Base-by-base conservation (phyloP, 2,888 invertebrate genomes). In the Mayetiola destructor region DNA sequence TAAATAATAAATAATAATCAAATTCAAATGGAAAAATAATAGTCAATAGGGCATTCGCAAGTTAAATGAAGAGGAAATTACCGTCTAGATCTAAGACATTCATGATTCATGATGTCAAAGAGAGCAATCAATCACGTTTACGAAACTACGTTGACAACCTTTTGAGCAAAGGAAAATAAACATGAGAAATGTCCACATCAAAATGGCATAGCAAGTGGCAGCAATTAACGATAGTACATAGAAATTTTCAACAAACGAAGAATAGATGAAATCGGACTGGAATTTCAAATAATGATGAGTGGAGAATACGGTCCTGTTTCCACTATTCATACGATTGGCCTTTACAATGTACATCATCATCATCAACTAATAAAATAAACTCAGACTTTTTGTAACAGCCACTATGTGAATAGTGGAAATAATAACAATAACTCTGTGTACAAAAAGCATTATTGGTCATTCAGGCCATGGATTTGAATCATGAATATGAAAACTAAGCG, bases 141-240 rank as follows among this genome's bases (percentile, higher is more conserved):
- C n/a, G n/a, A n/a, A n/a, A n/a, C n/a, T n/a, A n/a, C n/a, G n/a
- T n/a, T n/a, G n/a, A n/a, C n/a, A n/a, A n/a, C n/a, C n/a, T n/a
- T n/a, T n/a, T n/a, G n/a, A n/a, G n/a, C n/a, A n/a, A n/a, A n/a
- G n/a, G n/a, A n/a, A n/a, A n/a, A n/a, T n/a, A n/a, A n/a, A n/a
- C n/a, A n/a, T n/a, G n/a, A n/a, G n/a, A n/a, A n/a, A n/a, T n/a
- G n/a, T n/a, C n/a, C n/a, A n/a, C n/a, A n/a, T n/a, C n/a, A n/a
- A n/a, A 53, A 53, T 30, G 20, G 35, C 53, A 57, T 57, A 57
- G 57, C 57, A 57, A 57, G 57, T 53, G 27, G 57, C 57, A 57
- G 57, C 57, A 57, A 57, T 52, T n/a, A n/a, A 57, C 57, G 57
- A 57, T 57, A 52, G 37, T 57, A 57, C 57, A 57, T 53, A 57